Evolutionary conservation across 2,797 vertebrate species (phyloP).

Genomic region (Synanceia verrucosa): DNA sequence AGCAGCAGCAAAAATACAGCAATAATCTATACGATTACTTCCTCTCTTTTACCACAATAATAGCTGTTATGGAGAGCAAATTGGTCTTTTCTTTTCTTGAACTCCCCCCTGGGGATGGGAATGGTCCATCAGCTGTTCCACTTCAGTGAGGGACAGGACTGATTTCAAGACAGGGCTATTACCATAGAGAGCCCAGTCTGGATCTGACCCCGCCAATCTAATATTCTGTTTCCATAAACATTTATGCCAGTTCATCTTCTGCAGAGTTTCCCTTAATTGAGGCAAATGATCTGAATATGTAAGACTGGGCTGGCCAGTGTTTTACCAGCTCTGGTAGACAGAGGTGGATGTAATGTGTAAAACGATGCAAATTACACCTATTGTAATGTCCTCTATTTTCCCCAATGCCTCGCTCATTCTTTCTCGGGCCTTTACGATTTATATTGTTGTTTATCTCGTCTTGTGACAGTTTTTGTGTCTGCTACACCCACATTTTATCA

Average conservation of each 20-base stretch:
- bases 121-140: constrained; percentile 82
- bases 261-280: constrained; percentile 87
- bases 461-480: constrained; percentile 52
- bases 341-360: constrained; percentile 82
- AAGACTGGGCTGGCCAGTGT: constrained; percentile 77
- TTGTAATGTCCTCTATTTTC: constrained; percentile 56
- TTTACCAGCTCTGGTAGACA: constrained; percentile 74
- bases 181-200: constrained; percentile 83
- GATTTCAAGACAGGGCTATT: constrained; percentile 87
- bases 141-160: constrained; percentile 82
- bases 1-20: constrained; percentile 63
- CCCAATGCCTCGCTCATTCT: constrained; percentile 32
- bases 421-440: constrained; percentile 46
- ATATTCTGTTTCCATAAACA: constrained; percentile 88
- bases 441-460: constrained; percentile 69
- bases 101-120: constrained; percentile 78
- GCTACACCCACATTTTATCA: constrained; percentile 23
- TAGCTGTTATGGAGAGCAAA: constrained; percentile 78
- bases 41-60: constrained; percentile 76
- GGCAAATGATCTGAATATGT: constrained; percentile 85
- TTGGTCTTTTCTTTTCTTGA: constrained; percentile 83
- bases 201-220: constrained; percentile 82
- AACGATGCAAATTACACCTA: constrained; percentile 86
- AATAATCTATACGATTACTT: constrained; percentile 75
- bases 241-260: constrained; percentile 86